A percentile compares a stretch with the other conserved stretches of the same genome.
Conservation (phyloP, 2,888 invertebrate species). For the Strigamia maritima region DNA sequence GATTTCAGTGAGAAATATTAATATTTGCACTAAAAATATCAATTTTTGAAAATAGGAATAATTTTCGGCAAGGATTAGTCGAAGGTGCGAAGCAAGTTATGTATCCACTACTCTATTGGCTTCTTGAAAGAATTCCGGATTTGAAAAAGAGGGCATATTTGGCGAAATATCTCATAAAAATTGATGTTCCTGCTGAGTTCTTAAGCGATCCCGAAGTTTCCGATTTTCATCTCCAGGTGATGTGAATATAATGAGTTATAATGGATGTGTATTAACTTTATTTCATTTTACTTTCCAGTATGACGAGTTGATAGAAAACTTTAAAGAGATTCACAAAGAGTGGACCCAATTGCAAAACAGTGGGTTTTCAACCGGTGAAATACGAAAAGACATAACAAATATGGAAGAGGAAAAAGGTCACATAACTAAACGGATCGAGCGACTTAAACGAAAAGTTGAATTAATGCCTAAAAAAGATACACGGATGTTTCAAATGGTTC, state of each 20-base stretch:
- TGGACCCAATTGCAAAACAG: conserved; percentile 62
- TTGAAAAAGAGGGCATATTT: conserved; percentile 79
- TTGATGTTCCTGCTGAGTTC: conserved; percentile 72
- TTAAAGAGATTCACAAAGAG: conserved; percentile 73
- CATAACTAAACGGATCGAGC: conserved; percentile 62
- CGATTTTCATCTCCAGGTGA: conserved; percentile 63
- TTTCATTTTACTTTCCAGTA: conserved; percentile 56
- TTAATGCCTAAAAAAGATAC: conserved; percentile 63
- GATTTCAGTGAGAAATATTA: background rate
- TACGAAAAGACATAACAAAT: conserved; percentile 76
- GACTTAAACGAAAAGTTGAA: conserved; percentile 61
- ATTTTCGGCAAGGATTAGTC: conserved; percentile 64
- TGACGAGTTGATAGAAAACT: conserved; percentile 71
- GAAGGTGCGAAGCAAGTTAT: conserved; percentile 71
- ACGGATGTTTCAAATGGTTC: conserved; percentile 60
- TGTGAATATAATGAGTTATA: background rate
- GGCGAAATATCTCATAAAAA: conserved; percentile 64
- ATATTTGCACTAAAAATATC: background rate
- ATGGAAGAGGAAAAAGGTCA: conserved; percentile 84
- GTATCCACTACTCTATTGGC: conserved; percentile 76
- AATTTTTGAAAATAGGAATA: conserved; percentile 52
- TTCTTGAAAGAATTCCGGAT: conserved; percentile 68
- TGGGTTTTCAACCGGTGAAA: conserved; percentile 69
- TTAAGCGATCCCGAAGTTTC: conserved; percentile 70
- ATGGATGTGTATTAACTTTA: background rate